phyloP scores from a whole-genome alignment of 2,113 vertebrate genomes.

The Eira barbara region DNA sequence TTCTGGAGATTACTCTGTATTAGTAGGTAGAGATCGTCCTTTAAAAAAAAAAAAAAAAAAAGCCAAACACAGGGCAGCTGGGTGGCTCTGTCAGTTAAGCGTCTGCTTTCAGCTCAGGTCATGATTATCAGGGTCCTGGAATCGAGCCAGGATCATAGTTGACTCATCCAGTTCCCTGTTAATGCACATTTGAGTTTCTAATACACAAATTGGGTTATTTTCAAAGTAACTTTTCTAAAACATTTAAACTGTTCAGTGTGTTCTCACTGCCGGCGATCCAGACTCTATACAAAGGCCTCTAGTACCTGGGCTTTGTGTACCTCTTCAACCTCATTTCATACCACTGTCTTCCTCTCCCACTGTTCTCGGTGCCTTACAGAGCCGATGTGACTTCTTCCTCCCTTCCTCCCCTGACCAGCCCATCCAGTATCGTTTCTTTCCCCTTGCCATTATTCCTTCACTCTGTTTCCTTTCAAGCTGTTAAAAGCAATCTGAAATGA shows the following conservation, averaged over 20 bases:
- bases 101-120: neutral
- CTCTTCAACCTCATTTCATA: neutral
- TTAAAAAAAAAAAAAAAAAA: neutral
- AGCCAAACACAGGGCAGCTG: neutral
- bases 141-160: neutral
- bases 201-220: neutral
- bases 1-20: neutral
- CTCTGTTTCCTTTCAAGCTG: neutral
- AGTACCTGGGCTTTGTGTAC: fast-evolving
- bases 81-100: neutral
- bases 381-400: neutral
- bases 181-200: neutral
- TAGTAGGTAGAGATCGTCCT: neutral
- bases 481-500: neutral
- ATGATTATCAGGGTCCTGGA: neutral
- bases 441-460: neutral
- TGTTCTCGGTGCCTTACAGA: neutral
- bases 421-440: neutral
- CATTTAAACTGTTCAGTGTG: neutral
- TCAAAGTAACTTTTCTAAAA: neutral
- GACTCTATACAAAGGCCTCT: neutral
- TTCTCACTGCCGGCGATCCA: neutral
- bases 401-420: neutral
- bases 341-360: neutral
- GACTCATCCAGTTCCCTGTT: neutral